phyloP scores from a whole-genome alignment of 2,113 vertebrate species.

The Ibidorhyncha struthersii region DNA sequence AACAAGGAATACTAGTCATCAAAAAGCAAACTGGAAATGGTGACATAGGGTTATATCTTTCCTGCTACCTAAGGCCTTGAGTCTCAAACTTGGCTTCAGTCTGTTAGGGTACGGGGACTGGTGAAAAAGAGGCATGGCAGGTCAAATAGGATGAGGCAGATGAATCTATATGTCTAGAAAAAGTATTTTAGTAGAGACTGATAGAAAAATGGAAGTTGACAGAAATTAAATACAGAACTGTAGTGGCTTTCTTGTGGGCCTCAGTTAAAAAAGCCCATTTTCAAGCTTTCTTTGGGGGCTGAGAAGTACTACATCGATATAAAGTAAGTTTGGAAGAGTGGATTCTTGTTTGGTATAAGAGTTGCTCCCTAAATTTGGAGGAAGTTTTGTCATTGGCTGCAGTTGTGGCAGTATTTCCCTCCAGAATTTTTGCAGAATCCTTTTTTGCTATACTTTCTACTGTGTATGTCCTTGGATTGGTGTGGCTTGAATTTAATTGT shows the following conservation, averaged over 20 bases:
- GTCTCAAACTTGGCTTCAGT: not conserved
- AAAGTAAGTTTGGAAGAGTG: not conserved
- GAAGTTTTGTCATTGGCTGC: not conserved
- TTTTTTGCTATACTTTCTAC: not conserved
- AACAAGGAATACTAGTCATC: not conserved
- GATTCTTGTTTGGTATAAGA: not conserved
- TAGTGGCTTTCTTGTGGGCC: not conserved
- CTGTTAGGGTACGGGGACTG: not conserved
- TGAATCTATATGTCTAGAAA: not conserved
- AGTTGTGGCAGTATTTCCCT: not conserved
- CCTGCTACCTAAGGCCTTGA: not conserved
- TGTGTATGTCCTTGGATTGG: not conserved
- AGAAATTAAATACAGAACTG: not conserved
- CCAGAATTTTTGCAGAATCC: not conserved
- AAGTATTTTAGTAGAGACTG: not conserved
- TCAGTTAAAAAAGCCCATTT: not conserved
- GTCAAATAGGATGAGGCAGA: not conserved
- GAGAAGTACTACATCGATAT: not conserved
- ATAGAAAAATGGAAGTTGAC: not conserved
- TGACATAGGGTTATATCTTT: not conserved
- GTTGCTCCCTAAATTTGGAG: not conserved
- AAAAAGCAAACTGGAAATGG: not conserved
- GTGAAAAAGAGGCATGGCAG: not conserved
- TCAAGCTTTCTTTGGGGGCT: not conserved
- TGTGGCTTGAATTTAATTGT: not conserved